Conservation (phyloP, 1,140 invertebrate species). For the Anoplophora glabripennis region DNA sequence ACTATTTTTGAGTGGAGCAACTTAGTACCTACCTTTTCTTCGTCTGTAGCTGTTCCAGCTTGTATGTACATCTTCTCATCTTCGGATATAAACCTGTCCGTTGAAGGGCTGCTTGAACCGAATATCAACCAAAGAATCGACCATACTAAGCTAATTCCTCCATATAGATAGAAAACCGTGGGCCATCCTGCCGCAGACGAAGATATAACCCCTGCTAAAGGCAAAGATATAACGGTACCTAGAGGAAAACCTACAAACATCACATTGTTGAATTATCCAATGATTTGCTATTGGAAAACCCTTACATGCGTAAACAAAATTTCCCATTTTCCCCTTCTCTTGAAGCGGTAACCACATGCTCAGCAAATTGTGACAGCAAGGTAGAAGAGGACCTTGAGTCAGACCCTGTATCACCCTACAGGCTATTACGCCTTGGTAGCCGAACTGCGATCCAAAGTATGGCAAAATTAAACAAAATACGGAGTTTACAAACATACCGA, state of each 20-base stretch:
- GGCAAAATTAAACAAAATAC: conserved; percentile 54
- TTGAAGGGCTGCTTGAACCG: conserved; percentile 63
- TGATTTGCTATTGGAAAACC: conserved; percentile 49
- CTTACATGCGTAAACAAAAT: conserved; percentile 53
- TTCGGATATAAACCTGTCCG: conserved; percentile 56
- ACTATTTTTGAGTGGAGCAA: too few relatives aligned
- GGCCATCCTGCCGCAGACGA: conserved; percentile 69
- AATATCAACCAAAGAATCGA: conserved; percentile 60
- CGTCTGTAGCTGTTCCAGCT: conserved; percentile 25
- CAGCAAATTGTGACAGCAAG: conserved; percentile 73
- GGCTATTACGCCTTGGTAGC: conserved; percentile 60
- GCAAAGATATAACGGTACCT: conserved; percentile 56
- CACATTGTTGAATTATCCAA: conserved; percentile 11
- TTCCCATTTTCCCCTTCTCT: conserved; percentile 59
- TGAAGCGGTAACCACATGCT: conserved; percentile 70
- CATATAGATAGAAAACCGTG: conserved; percentile 74
- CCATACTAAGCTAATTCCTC: conserved; percentile 60
- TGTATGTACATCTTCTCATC: conserved; percentile 65
- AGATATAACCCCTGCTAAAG: conserved; percentile 64
- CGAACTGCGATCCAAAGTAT: conserved; percentile 45
- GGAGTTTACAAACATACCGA: conserved; percentile 54
- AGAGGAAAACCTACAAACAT: conserved; percentile 21
- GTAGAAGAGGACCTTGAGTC: conserved; percentile 74
- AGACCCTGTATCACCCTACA: conserved; percentile 73
- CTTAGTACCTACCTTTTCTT: conserved; percentile 43